Evolutionary conservation across 2,113 vertebrate species (phyloP), one percentile per base, ranked within the genome.

Genomic region (Salvelinus namaycush): DNA sequence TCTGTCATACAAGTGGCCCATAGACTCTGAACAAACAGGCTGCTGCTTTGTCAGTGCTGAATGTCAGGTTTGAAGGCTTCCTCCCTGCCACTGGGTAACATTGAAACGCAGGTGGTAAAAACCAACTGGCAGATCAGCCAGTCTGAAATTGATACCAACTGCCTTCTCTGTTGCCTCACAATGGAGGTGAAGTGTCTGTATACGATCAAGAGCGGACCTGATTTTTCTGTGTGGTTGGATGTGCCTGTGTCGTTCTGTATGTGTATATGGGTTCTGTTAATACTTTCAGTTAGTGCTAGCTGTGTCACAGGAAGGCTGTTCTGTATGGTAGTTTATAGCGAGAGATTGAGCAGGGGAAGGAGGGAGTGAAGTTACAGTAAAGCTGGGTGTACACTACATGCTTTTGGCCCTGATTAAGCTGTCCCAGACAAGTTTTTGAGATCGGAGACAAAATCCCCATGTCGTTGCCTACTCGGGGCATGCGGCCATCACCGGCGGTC

Each of bases 11-110:
- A 44, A 44, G 8, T 49, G 59, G 59, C 71, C 24, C 65, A 70
- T 64, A 64, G 29, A 51, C 69, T 59, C 77, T 68, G 2, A 44
- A 11, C 9, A 48, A 62, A 62, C 59, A 62, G 59, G 59, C 59
- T 4, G 59, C 59, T n/a, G n/a, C 7, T 22, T 8, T 62, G 59
- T 62, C 5, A 54, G 5, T 54, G 51, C 51, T 54, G 16, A 54
- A 54, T 44, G 39, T 44, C 39, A 44, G 39, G 2, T 44, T 44
- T 54, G 67, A 2, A 8, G 5, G 34, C 3, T 3, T 24, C 22
- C 59, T 39, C 64, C 24, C 48, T 20, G 0, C 26, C 54, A 68
- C 76, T 60, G 74, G 65, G 2, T 29, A 79, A 27, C 44, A 64
- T 73, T 76, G 8, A 16, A 64, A 18, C 60, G 49, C 62, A 34